Percentiles rank a stretch among this genome's conserved stretches.
phyloP scores from a whole-genome alignment of 2,888 invertebrate genomes.

The Podotricha telesiphe region DNA sequence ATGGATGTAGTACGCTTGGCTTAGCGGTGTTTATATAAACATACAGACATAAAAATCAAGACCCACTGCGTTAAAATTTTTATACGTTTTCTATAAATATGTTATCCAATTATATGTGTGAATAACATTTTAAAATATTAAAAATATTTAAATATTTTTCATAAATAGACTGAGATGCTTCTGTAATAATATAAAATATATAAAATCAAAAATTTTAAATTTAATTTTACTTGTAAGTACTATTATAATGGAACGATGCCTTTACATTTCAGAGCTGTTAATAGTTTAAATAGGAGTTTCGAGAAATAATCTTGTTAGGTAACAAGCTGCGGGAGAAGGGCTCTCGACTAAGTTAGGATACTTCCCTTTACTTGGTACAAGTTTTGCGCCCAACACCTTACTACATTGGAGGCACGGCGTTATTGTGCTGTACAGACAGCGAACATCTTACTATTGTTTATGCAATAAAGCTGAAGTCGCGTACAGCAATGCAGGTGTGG shows the following conservation, averaged over 20 bases:
- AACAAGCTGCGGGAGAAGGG: conserved; percentile 69
- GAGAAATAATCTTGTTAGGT: conserved; percentile 73
- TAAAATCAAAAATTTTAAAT: background rate
- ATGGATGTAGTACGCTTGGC: too few relatives aligned
- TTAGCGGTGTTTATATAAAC: too few relatives aligned
- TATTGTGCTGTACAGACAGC: conserved; percentile 41
- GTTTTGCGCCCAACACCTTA: conserved; percentile 51
- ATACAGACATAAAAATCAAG: too few relatives aligned
- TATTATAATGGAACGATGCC: conserved; percentile 40
- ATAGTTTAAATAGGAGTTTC: conserved; percentile 67
- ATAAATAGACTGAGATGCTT: too few relatives aligned
- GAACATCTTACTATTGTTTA: conserved; percentile 35
- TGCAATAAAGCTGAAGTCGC: conserved; percentile 33
- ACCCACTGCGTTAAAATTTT: too few relatives aligned
- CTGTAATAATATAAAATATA: background rate
- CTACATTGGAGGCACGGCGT: conserved; percentile 46
- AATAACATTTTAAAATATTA: too few relatives aligned
- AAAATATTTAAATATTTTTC: too few relatives aligned
- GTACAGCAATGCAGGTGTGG: conserved; percentile 27
- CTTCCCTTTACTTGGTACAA: conserved; percentile 67
- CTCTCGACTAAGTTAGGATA: conserved; percentile 66
- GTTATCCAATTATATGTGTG: too few relatives aligned
- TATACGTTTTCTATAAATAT: too few relatives aligned
- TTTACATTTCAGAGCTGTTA: conserved; percentile 60
- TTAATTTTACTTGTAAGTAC: background rate